phyloP scores from a whole-genome alignment of 53 echinoderm and acorn worm species.

The Holothuria leucospilota region DNA sequence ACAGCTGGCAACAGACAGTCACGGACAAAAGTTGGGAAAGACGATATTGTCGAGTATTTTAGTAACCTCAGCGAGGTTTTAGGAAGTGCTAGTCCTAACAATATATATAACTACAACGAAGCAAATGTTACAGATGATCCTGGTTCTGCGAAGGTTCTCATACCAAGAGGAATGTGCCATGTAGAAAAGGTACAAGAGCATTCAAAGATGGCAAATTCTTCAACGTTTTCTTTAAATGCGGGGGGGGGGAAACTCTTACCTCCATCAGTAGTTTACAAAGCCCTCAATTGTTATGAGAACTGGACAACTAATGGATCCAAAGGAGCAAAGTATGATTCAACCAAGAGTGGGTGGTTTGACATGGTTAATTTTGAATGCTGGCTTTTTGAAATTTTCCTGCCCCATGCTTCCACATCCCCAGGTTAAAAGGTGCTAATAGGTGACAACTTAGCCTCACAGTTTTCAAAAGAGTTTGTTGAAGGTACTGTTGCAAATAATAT shows the following conservation, averaged over 20 bases:
- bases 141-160: background rate
- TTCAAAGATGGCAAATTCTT: slow-evolving; percentile 47
- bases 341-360: slow-evolving; percentile 69
- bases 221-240: slow-evolving; percentile 8
- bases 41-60: background rate
- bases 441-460: slow-evolving; percentile 25
- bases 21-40: slow-evolving; percentile 8
- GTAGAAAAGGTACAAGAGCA: slow-evolving; percentile 45
- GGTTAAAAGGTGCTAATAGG: slow-evolving; percentile 46
- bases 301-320: slow-evolving; percentile 38
- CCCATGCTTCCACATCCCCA: background rate
- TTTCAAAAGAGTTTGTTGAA: slow-evolving; percentile 14
- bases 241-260: slow-evolving; percentile 17
- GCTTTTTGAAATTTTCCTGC: slow-evolving; percentile 60
- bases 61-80: background rate
- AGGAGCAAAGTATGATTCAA: slow-evolving; percentile 58
- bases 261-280: slow-evolving; percentile 59
- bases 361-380: slow-evolving; percentile 48
- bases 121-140: slow-evolving; percentile 36
- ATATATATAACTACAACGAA: slow-evolving; percentile 26
- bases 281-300: slow-evolving; percentile 48
- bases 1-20: slow-evolving; percentile 27
- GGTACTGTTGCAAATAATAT: slow-evolving; percentile 1
- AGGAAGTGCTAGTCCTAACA: background rate
- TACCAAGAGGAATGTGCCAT: background rate